A percentile compares a stretch with the other conserved stretches of the same genome.
Conservation (phyloP, 2,888 invertebrate genomes). For the Synanthedon vespiformis region DNA sequence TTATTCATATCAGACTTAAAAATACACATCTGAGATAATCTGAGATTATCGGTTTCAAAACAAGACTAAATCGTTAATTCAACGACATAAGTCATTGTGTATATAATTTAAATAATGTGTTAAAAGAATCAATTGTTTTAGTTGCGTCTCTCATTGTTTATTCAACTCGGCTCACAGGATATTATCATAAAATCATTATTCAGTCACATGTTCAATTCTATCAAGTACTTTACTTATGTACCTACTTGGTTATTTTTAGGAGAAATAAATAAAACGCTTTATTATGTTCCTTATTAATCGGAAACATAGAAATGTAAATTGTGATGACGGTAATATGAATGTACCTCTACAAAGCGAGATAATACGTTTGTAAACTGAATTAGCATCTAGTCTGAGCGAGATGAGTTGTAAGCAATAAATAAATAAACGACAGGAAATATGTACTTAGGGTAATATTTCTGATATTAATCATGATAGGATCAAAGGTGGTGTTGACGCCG, state of each 20-base stretch:
- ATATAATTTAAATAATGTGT: neutral
- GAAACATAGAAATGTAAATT: too few relatives aligned
- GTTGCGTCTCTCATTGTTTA: slow-evolving; percentile 34
- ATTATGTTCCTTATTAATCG: too few relatives aligned
- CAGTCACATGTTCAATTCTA: slow-evolving; percentile 36
- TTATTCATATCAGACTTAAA: neutral
- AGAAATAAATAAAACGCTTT: too few relatives aligned
- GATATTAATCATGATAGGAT: slow-evolving; percentile 5
- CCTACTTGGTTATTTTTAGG: too few relatives aligned
- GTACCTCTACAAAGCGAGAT: too few relatives aligned
- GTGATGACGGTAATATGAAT: too few relatives aligned
- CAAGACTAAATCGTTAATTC: neutral
- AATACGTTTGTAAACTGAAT: too few relatives aligned
- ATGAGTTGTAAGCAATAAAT: too few relatives aligned
- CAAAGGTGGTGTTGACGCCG: too few relatives aligned
- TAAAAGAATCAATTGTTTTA: slow-evolving; percentile 24
- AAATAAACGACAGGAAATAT: too few relatives aligned
- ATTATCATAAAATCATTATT: slow-evolving; percentile 51
- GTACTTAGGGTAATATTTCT: too few relatives aligned
- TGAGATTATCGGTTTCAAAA: neutral
- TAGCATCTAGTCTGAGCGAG: too few relatives aligned
- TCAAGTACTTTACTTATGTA: neutral
- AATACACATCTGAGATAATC: neutral
- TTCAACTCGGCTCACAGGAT: slow-evolving; percentile 39
- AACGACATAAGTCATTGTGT: neutral